Evolutionary conservation across 2,888 invertebrate genomes (phyloP).

Genomic region (Gastracanthus pulcherrimus): DNA sequence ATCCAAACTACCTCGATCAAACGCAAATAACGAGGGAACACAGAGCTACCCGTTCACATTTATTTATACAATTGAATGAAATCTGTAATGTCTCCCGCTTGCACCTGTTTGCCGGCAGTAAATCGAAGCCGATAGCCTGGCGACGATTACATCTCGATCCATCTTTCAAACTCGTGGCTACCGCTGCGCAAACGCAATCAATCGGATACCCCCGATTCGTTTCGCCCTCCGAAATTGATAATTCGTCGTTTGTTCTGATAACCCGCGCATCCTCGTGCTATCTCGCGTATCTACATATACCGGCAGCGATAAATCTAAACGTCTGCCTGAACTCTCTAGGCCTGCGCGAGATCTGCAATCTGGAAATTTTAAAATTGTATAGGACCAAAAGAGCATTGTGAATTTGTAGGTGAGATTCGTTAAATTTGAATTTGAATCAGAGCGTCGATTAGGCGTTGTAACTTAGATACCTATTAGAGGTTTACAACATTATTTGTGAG

Average conservation of each 20-base stretch:
- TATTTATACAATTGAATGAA: no score
- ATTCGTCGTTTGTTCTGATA: constrained; percentile 55
- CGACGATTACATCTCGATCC: constrained; percentile 31
- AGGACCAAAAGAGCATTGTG: not conserved
- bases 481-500: no score
- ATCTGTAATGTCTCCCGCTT: no score
- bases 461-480: no score
- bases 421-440: constrained; percentile 27
- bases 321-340: no score
- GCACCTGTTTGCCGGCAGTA: no score
- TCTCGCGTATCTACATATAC: not conserved
- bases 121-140: no score
- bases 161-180: not conserved
- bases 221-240: constrained; percentile 50
- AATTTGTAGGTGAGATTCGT: constrained; percentile 53
- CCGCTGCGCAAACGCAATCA: constrained; percentile 31
- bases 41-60: no score
- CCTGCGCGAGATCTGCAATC: not conserved
- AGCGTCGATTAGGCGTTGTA: constrained; percentile 4
- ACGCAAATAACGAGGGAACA: no score
- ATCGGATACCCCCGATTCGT: constrained; percentile 27
- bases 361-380: not conserved
- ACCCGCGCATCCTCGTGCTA: constrained; percentile 14
- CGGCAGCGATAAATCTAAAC: constrained; percentile 43
- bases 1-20: no score